Percentiles rank a stretch among this genome's conserved stretches.
phyloP scores from a whole-genome alignment of 1,140 invertebrate species.

The Papilio aristodemus region DNA sequence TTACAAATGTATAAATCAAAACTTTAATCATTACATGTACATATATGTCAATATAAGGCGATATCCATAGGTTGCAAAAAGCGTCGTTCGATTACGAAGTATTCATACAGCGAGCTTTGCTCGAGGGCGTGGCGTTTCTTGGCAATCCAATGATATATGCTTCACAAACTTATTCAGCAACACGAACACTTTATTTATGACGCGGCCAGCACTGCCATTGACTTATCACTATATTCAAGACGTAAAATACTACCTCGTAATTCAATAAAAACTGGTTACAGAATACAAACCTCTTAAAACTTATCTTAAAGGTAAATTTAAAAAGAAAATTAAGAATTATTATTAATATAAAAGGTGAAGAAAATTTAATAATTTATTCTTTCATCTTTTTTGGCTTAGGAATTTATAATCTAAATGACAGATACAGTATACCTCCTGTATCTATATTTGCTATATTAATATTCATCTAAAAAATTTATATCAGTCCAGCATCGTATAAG shows the following conservation, averaged over 20 bases:
- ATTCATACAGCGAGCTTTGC: not conserved
- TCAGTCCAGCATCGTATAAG: no score
- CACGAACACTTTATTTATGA: slow-evolving; percentile 34
- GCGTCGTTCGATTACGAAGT: slow-evolving; percentile 9
- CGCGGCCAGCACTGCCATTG: slow-evolving; percentile 6
- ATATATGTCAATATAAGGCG: not conserved
- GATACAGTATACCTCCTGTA: no score
- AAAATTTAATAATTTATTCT: not conserved
- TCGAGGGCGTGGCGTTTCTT: slow-evolving; percentile 20
- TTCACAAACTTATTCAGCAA: slow-evolving; percentile 32
- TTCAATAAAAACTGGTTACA: not conserved
- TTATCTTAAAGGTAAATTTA: not conserved
- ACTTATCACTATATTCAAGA: slow-evolving; percentile 31
- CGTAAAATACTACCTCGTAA: slow-evolving; percentile 9
- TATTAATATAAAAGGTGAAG: not conserved
- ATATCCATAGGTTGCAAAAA: slow-evolving; percentile 13
- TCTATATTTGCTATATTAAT: no score
- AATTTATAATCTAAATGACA: no score
- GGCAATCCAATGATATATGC: slow-evolving; percentile 32
- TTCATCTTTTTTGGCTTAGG: no score
- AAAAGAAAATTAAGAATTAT: not conserved
- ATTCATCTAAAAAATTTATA: no score
- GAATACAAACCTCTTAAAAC: not conserved
- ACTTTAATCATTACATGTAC: not conserved
- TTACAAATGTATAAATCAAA: no score